phyloP scores from a whole-genome alignment of 2,113 vertebrate genomes.

The Oceanites oceanicus region DNA sequence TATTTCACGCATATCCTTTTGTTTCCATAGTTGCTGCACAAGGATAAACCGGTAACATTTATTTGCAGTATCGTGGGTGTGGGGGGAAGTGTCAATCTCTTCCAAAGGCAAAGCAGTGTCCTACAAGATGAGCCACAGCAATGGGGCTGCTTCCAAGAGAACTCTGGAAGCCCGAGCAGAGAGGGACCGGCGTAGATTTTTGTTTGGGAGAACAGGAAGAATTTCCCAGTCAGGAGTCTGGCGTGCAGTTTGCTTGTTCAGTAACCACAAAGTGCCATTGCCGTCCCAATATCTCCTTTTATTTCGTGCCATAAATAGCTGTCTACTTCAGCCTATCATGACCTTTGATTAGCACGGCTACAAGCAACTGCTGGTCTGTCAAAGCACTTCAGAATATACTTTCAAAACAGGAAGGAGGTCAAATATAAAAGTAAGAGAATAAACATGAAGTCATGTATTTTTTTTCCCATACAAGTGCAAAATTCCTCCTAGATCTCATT shows the following conservation, averaged over 20 bases:
- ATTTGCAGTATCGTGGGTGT: neutral
- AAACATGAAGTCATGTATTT: neutral
- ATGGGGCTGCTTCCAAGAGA: neutral
- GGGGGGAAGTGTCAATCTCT: neutral
- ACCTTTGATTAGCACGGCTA: neutral
- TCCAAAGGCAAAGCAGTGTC: neutral
- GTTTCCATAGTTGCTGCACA: neutral
- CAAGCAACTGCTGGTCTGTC: neutral
- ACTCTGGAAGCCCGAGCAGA: neutral
- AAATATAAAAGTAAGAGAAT: neutral
- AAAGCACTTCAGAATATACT: neutral
- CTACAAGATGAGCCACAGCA: neutral
- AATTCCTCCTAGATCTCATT: neutral
- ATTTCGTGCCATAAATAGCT: conserved; percentile 50
- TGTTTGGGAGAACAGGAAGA: neutral
- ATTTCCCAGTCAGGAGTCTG: neutral
- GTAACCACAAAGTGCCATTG: neutral
- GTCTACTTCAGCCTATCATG: neutral
- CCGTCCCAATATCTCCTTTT: neutral
- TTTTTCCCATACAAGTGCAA: neutral
- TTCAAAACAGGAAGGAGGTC: neutral
- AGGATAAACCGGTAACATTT: neutral
- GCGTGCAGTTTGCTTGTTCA: neutral
- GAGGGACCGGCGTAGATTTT: neutral
- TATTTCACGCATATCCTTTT: neutral